These are phyloP conservation scores for Fissipunctia ypsillon DNA, from an alignment of 2,888 invertebrate species.

Conservation along the genomic window DNA sequence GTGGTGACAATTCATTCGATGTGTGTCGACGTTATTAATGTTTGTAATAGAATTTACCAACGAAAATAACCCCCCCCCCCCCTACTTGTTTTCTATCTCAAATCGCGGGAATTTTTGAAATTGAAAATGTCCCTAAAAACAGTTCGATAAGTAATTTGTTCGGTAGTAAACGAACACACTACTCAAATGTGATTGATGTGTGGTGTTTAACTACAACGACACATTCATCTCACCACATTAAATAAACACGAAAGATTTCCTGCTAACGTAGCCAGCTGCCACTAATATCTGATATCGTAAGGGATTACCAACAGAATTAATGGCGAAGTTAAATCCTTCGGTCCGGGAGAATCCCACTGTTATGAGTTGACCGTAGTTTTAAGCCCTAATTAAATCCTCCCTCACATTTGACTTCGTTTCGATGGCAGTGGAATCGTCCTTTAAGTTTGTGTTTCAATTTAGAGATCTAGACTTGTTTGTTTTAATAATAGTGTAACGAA, in stretches of 20 bases:
- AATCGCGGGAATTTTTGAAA: neutral
- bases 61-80: no score
- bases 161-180: neutral
- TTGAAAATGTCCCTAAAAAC: neutral
- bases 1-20: neutral
- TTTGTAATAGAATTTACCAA: neutral
- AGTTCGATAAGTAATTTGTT: neutral
- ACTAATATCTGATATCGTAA: conserved; percentile 57
- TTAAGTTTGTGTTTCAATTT: conserved; percentile 47
- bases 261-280: neutral
- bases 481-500: conserved; percentile 11
- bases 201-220: no score
- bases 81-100: neutral
- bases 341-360: conserved; percentile 49
- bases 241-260: conserved; percentile 19
- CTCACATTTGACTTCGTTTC: conserved; percentile 55
- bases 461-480: conserved; percentile 33
- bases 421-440: conserved; percentile 31
- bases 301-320: conserved; percentile 59
- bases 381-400: conserved; percentile 61
- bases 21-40: neutral
- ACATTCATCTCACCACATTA: neutral
- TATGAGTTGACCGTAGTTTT: conserved; percentile 62
- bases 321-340: conserved; percentile 60
- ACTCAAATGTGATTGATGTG: no score